Conservation (phyloP, 2,797 vertebrate genomes). For the Melanotaenia trifasciata region DNA sequence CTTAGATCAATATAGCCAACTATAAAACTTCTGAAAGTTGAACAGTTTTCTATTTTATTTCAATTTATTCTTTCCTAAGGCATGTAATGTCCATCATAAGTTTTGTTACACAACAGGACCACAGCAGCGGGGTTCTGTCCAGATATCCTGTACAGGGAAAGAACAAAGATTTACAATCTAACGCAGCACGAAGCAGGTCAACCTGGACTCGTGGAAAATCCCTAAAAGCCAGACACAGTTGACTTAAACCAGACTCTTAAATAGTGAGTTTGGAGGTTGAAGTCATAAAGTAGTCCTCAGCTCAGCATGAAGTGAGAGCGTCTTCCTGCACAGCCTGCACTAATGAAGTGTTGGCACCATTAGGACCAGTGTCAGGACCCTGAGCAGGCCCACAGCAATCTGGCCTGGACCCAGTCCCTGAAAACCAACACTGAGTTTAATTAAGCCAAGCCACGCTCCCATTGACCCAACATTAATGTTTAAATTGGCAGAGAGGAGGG, state of each 20-base stretch:
- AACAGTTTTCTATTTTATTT: neutral
- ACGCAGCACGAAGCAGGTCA: neutral
- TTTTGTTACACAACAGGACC: neutral
- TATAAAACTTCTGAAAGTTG: neutral
- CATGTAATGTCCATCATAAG: neutral
- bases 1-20: neutral
- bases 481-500: conserved; percentile 71
- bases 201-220: conserved; percentile 4
- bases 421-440: conserved; percentile 80
- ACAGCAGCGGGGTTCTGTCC: neutral
- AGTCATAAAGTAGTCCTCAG: conserved; percentile 28
- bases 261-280: conserved; percentile 5
- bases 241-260: conserved; percentile 3
- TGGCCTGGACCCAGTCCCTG: conserved; percentile 73
- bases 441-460: conserved; percentile 70
- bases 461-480: conserved; percentile 72
- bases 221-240: conserved; percentile 5
- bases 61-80: neutral
- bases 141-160: neutral
- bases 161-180: neutral
- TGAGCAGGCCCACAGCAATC: conserved; percentile 61
- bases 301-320: conserved; percentile 22
- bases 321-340: conserved; percentile 47
- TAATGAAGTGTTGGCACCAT: conserved; percentile 67
- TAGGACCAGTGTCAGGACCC: conserved; percentile 51